phyloP scores from a whole-genome alignment of 1,140 invertebrate species.

The Musca domestica region DNA sequence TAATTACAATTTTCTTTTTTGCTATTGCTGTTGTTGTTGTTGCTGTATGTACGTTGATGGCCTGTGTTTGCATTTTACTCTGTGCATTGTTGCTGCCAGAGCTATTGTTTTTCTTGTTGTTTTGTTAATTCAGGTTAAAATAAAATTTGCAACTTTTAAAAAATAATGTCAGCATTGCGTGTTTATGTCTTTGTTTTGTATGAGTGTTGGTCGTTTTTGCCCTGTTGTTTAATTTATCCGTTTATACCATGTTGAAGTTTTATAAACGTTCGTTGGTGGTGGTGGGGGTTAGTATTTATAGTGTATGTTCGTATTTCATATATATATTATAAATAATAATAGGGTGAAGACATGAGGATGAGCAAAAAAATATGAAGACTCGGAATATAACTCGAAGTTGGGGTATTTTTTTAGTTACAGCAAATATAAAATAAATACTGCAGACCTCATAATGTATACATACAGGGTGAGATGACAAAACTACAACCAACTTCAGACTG shows the following conservation, averaged over 20 bases:
- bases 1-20: constrained; percentile 31
- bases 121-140: constrained; percentile 51
- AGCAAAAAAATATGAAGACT: too few relatives aligned
- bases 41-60: background rate
- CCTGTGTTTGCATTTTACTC: constrained; percentile 1
- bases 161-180: constrained; percentile 53
- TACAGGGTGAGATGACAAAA: too few relatives aligned
- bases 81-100: constrained; percentile 2
- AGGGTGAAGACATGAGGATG: too few relatives aligned
- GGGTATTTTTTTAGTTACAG: too few relatives aligned
- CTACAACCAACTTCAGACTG: too few relatives aligned
- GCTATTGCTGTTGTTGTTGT: constrained; percentile 25
- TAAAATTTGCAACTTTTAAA: constrained; percentile 53
- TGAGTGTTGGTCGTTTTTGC: background rate
- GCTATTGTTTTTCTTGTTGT: constrained; percentile 17
- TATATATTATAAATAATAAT: too few relatives aligned
- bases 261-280: too few relatives aligned
- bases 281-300: too few relatives aligned
- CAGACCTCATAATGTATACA: too few relatives aligned
- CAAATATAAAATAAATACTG: too few relatives aligned
- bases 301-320: too few relatives aligned
- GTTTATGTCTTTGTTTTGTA: constrained; percentile 45
- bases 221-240: constrained; percentile 18
- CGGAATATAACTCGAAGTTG: too few relatives aligned
- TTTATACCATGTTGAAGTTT: background rate